Evolutionary conservation across 2,113 vertebrate species (phyloP), one percentile per base, ranked within the genome.

Genomic region (Vireo altiloquus): DNA sequence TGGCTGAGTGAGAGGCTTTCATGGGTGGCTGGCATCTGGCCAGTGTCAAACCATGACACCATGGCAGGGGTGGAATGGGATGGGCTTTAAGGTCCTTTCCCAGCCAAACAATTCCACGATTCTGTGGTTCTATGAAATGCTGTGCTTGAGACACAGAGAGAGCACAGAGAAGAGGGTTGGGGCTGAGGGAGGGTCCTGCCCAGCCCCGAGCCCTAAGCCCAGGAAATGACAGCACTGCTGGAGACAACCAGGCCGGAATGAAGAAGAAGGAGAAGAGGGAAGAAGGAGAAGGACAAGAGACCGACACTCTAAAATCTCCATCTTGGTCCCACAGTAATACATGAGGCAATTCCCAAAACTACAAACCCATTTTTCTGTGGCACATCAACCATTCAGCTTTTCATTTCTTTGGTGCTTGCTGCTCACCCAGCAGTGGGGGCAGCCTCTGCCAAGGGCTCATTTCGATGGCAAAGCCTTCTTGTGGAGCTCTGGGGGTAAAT

Each of bases 11-110:
- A 37, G 24, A 8, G 7, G 35, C n/a, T 60, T 8, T 37, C 5
- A 3, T 37, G 57, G 23, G n/a, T 60, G 57, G 10, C 23, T 60
- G 57, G 57, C 3, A 0, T 25, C 37, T 17, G 15, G 57, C 57
- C 57, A 59, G n/a, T 9, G 57, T 37, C 23, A 24, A 59, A 59
- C n/a, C n/a, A 24, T 11, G 22, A 35, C n/a, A 17, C 35, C 28
- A 52, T 21, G 52, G 53, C 28, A 39, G 46, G 46, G 13, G 6
- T 40, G 53, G 16, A 0, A 6, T 1, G 0, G 21, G 24, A 5
- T 60, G 69, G 3, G 20, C 9, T 82, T 75, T 68, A 8, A 40
- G 9, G 23, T n/a, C 21, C 6, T 15, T 81, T 53, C 30, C 28
- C 25, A 47, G 20, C 7, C 28, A 53, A 25, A 11, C 9, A 23